Evolutionary conservation across 2,888 invertebrate species (phyloP).

Genomic region (Apeira syringaria): DNA sequence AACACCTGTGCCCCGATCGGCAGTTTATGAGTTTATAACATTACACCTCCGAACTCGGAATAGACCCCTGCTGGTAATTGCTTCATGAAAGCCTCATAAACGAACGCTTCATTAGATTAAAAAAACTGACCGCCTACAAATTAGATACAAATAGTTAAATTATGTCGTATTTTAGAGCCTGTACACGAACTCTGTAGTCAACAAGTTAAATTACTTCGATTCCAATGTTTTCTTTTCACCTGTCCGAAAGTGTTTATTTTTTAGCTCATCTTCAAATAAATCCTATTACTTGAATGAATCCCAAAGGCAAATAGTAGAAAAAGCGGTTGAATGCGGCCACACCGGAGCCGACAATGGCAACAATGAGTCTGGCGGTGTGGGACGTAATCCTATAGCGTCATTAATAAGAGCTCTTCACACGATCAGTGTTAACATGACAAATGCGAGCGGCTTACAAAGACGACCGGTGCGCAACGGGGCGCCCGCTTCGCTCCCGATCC

Average conservation of each 20-base stretch:
- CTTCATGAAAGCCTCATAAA: slow-evolving; percentile 68
- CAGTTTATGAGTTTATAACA: slow-evolving; percentile 77
- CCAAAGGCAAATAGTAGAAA: slow-evolving; percentile 55
- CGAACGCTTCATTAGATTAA: slow-evolving; percentile 53
- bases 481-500: slow-evolving; percentile 51
- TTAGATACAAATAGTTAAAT: slow-evolving; percentile 50
- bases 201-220: slow-evolving; percentile 8
- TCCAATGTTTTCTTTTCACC: slow-evolving; percentile 10
- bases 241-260: slow-evolving; percentile 25
- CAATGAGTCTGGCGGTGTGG: slow-evolving; percentile 55
- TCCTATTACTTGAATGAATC: slow-evolving; percentile 56
- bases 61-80: slow-evolving; percentile 72
- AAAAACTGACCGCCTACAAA: slow-evolving; percentile 51
- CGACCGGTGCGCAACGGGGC: slow-evolving; percentile 31
- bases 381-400: slow-evolving; percentile 72
- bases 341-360: slow-evolving; percentile 45
- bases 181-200: slow-evolving; percentile 10
- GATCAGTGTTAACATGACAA: slow-evolving; percentile 81
- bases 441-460: slow-evolving; percentile 64
- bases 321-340: slow-evolving; percentile 51
- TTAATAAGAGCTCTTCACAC: slow-evolving; percentile 79
- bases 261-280: slow-evolving; percentile 42
- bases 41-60: slow-evolving; percentile 69
- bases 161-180: slow-evolving; percentile 26
- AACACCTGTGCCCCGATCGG: slow-evolving; percentile 65